These are phyloP conservation scores for Grus americana DNA, from an alignment of 2,113 vertebrate genomes.

Conservation along the genomic window DNA sequence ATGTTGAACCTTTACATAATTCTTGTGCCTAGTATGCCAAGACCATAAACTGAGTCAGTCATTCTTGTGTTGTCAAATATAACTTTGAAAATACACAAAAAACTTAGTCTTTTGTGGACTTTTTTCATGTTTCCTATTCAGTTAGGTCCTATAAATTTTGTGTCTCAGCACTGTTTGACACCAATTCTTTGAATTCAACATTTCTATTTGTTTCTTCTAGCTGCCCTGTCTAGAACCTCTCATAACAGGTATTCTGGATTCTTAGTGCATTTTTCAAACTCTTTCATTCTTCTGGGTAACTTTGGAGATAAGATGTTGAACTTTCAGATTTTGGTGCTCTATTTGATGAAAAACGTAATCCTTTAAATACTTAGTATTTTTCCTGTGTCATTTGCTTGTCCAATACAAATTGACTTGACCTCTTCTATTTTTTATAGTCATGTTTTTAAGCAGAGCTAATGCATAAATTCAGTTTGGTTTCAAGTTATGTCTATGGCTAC, in stretches of 20 bases:
- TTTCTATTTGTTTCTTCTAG: neutral
- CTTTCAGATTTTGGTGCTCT: neutral
- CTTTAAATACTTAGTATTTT: neutral
- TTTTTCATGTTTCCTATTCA: neutral
- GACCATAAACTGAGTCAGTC: neutral
- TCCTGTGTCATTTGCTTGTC: neutral
- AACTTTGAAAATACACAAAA: neutral
- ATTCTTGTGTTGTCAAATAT: neutral
- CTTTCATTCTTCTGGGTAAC: neutral
- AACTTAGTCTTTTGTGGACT: neutral
- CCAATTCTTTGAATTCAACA: neutral
- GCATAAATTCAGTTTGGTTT: neutral
- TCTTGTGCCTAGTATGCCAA: neutral
- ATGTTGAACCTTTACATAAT: neutral
- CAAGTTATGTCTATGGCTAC: neutral
- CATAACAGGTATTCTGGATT: neutral
- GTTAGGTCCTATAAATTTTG: neutral
- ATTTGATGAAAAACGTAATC: neutral
- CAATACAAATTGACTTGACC: neutral
- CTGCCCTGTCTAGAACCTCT: neutral
- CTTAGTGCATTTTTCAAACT: neutral
- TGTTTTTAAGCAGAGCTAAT: neutral
- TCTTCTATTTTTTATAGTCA: neutral
- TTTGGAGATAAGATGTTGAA: neutral
- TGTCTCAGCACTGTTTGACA: neutral